Evolutionary conservation across 2,113 vertebrate genomes (phyloP).

Genomic region (Pterocles orientalis): DNA sequence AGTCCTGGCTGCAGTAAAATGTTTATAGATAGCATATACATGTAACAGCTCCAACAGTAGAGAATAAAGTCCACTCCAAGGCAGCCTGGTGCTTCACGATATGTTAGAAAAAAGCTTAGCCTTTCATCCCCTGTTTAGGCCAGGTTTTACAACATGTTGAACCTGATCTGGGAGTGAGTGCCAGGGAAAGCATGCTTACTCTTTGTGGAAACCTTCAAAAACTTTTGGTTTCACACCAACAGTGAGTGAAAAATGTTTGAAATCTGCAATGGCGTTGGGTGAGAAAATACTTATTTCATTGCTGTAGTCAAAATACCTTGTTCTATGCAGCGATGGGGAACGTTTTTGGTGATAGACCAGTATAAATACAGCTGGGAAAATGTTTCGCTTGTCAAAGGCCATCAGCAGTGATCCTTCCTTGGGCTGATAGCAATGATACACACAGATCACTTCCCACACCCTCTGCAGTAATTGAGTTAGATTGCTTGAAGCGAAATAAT

Average conservation of each 20-base stretch:
- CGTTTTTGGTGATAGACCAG: neutral
- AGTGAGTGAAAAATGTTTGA: neutral
- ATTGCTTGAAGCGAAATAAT: constrained; percentile 1
- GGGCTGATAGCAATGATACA: neutral
- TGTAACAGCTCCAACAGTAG: neutral
- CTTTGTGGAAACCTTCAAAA: neutral
- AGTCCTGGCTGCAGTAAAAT: neutral
- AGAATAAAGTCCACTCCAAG: neutral
- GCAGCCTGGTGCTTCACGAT: neutral
- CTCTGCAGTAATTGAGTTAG: neutral
- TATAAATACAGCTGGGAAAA: neutral
- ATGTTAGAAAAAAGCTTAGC: neutral
- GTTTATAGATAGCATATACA: neutral
- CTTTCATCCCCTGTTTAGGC: neutral
- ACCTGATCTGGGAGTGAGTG: neutral
- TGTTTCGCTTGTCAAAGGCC: neutral
- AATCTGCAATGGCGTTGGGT: neutral
- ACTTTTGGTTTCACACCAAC: neutral
- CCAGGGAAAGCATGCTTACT: neutral
- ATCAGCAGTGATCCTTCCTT: neutral
- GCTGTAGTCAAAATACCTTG: neutral
- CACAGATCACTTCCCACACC: neutral
- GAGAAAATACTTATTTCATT: neutral
- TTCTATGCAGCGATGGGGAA: neutral
- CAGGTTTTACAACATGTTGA: neutral